Evolutionary conservation across 2,797 vertebrate genomes (phyloP), one percentile per base, ranked within the genome.

Genomic region (Eulemur rubriventer): DNA sequence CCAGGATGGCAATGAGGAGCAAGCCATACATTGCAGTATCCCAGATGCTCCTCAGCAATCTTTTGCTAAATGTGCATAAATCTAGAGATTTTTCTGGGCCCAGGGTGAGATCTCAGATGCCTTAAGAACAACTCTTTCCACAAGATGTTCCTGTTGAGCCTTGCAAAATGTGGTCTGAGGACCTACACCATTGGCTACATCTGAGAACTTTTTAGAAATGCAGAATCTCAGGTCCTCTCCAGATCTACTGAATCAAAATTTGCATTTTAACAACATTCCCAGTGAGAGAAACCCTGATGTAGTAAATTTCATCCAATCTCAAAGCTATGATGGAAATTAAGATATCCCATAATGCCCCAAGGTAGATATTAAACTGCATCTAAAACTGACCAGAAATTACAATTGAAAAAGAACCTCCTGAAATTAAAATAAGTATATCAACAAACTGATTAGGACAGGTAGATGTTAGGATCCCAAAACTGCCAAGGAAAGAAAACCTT

Each of bases 231-330:
- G 52, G 7, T 89, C 52, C 16, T 91, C 5, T 24, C 48, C n/a
- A 84, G 61, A 63, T 16, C n/a, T 72, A 70, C 14, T 70, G 43
- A 72, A 65, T 70, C 2, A 16, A 26, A 81, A 81, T 26, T 38
- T 69, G 26, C 46, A 88, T 93, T 88, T 93, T 93, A 85, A 88
- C 3, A 79, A 86, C 26, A 94, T 82, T 95, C 10, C 35, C 24
- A 35, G 11, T 75, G 73, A 48, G 41, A 46, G 28, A 96, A 69
- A 8, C 4, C 7, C 30, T 63, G 8, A 72, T 11, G 26, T 50
- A 79, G 35, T 61, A 69, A 72, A 83, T 57, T 67, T 76, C 50
- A 90, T 28, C 38, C 52, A 38, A 30, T 93, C 10, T 89, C 78
- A 92, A 95, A 95, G 46, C 55, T 90, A 13, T 13, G 26, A 78